Evolutionary conservation across 2,888 invertebrate genomes (phyloP).

Genomic region (Lycaena phlaeas): DNA sequence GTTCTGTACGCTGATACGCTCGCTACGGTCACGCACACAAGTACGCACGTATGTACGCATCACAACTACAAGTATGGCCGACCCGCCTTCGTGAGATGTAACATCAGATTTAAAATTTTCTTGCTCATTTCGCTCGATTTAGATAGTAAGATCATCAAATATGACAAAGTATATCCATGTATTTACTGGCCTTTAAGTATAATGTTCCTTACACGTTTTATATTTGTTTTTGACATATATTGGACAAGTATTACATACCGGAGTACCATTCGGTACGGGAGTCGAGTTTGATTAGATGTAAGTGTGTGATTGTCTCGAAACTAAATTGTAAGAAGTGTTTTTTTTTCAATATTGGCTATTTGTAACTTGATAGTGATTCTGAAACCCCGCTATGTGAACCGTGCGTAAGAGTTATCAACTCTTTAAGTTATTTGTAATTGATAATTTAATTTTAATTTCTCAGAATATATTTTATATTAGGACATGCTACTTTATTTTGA

Average conservation of each 20-base stretch:
- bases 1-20: too few relatives aligned
- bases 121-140: conserved; percentile 60
- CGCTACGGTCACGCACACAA: too few relatives aligned
- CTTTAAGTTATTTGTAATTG: conserved; percentile 23
- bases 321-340: conserved; percentile 24
- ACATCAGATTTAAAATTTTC: conserved; percentile 32
- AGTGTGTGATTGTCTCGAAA: conserved; percentile 58
- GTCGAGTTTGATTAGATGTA: conserved; percentile 45
- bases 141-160: conserved; percentile 48
- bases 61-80: too few relatives aligned
- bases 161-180: conserved; percentile 59
- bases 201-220: conserved; percentile 38
- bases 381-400: conserved; percentile 43
- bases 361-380: conserved; percentile 34
- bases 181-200: conserved; percentile 61
- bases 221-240: conserved; percentile 32
- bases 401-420: conserved; percentile 23
- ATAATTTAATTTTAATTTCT: conserved; percentile 25
- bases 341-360: conserved; percentile 40
- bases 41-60: too few relatives aligned
- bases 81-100: too few relatives aligned
- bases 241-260: conserved; percentile 28
- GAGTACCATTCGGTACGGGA: conserved; percentile 55
- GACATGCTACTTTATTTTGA: conserved; percentile 37
- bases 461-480: conserved; percentile 36